Conservation (phyloP, 37 sponge, comb jelly and placozoan genomes). For the Theonella swinhoei region DNA sequence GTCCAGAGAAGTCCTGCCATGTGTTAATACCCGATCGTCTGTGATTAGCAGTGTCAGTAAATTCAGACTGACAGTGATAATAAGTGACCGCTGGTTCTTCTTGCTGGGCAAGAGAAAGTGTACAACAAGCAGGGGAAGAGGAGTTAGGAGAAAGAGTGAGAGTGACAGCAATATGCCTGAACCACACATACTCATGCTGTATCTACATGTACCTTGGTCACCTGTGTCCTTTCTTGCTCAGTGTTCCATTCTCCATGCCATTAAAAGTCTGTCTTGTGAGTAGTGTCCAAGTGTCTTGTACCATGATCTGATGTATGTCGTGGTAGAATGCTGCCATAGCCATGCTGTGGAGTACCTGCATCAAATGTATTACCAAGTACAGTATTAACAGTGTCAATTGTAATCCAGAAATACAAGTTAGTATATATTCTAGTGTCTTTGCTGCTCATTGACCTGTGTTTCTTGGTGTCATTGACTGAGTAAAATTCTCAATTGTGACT, state of each 20-base stretch:
- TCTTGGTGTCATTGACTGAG: neutral
- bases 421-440: neutral
- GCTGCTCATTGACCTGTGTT: slow-evolving; percentile 13
- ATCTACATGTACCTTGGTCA: neutral
- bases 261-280: slow-evolving; percentile 62
- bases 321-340: slow-evolving; percentile 71
- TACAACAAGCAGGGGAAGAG: neutral
- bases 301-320: slow-evolving; percentile 59
- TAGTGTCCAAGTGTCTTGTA: slow-evolving; percentile 71
- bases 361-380: neutral
- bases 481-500: slow-evolving; percentile 49
- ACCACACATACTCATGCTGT: neutral
- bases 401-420: no score
- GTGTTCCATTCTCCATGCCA: slow-evolving; percentile 76
- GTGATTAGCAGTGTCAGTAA: no score
- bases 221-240: slow-evolving; percentile 1
- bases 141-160: neutral
- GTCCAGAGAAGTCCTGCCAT: slow-evolving; percentile 81
- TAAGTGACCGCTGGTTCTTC: slow-evolving; percentile 27
- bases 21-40: slow-evolving; percentile 80
- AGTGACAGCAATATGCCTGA: neutral
- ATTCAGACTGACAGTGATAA: slow-evolving; percentile 55
- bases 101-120: neutral
- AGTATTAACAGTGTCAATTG: neutral
- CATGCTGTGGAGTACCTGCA: slow-evolving; percentile 36